Percentiles rank a stretch among this genome's conserved stretches.
phyloP scores from a whole-genome alignment of 2,888 invertebrate genomes.

The Himalopsyche japonica region DNA sequence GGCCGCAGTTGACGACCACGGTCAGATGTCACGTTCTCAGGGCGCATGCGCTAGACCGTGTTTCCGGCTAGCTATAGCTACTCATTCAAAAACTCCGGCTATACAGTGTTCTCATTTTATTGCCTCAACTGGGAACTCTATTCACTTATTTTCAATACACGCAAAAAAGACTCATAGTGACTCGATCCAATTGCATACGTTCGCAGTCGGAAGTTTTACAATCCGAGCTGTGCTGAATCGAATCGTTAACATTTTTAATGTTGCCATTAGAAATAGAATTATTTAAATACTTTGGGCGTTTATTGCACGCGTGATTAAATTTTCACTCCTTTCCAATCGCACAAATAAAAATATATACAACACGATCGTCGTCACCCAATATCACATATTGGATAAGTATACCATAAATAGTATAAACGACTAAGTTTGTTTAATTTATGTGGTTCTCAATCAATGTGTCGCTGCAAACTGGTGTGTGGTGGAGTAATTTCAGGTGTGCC shows the following conservation, averaged over 20 bases:
- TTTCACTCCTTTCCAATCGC: too few species aligned
- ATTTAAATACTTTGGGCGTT: too few species aligned
- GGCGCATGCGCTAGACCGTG: slow-evolving; percentile 38
- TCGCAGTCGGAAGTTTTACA: background rate
- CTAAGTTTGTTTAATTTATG: too few species aligned
- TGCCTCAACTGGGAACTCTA: background rate
- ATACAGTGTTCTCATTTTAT: background rate
- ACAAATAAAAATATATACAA: too few species aligned
- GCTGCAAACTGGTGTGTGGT: too few species aligned
- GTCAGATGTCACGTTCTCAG: slow-evolving; percentile 2
- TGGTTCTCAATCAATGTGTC: too few species aligned
- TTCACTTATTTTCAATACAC: slow-evolving; percentile 15
- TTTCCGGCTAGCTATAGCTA: slow-evolving; percentile 16
- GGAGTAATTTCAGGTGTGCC: too few species aligned
- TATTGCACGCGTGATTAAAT: too few species aligned
- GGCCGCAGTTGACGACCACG: background rate
- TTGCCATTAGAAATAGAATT: too few species aligned
- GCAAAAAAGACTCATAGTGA: slow-evolving; percentile 3
- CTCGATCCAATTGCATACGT: slow-evolving; percentile 8
- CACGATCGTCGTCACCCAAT: too few species aligned
- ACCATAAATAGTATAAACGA: too few species aligned
- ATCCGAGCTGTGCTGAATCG: background rate
- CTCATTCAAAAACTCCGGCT: background rate
- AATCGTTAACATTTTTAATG: background rate
- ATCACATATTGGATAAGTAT: too few species aligned